phyloP scores from a whole-genome alignment of 2,888 invertebrate genomes.

The Caenorhabditis imperialis region DNA sequence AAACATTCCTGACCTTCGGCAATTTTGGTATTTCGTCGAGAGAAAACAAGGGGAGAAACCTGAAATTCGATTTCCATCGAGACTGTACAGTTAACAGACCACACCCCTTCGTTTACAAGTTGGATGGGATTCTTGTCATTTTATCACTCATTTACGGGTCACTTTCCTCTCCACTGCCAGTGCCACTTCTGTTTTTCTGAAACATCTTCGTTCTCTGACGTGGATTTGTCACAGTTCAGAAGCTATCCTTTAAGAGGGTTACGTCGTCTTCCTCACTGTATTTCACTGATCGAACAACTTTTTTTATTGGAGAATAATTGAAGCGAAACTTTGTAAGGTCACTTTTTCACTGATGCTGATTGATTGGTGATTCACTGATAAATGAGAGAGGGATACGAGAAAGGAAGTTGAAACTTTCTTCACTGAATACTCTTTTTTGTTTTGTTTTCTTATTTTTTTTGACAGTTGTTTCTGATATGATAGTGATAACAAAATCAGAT shows the following conservation, averaged over 20 bases:
- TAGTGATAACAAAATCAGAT: too few species aligned
- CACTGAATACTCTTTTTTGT: too few species aligned
- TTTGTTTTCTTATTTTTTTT: too few species aligned
- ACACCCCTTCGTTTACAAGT: constrained; percentile 26
- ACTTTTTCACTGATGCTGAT: constrained; percentile 34
- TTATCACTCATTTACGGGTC: constrained; percentile 43
- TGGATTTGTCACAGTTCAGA: too few species aligned
- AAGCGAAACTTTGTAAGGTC: too few species aligned
- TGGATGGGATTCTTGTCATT: constrained; percentile 27
- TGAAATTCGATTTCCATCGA: constrained; percentile 36
- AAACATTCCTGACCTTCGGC: constrained; percentile 33
- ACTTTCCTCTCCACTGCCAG: background rate
- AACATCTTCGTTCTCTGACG: background rate
- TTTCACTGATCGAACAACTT: too few species aligned
- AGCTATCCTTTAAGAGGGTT: too few species aligned
- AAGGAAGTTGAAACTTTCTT: constrained; percentile 7
- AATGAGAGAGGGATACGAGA: background rate
- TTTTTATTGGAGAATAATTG: too few species aligned
- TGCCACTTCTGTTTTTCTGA: constrained; percentile 4
- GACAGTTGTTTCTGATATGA: too few species aligned
- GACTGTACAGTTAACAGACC: constrained; percentile 22
- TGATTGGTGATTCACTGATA: constrained; percentile 38
- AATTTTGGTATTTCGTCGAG: constrained; percentile 15
- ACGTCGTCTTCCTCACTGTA: too few species aligned
- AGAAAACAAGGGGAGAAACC: constrained; percentile 12